Base-by-base conservation (phyloP, 2,888 invertebrate genomes). In the Dasysyrphus albostriatus region DNA sequence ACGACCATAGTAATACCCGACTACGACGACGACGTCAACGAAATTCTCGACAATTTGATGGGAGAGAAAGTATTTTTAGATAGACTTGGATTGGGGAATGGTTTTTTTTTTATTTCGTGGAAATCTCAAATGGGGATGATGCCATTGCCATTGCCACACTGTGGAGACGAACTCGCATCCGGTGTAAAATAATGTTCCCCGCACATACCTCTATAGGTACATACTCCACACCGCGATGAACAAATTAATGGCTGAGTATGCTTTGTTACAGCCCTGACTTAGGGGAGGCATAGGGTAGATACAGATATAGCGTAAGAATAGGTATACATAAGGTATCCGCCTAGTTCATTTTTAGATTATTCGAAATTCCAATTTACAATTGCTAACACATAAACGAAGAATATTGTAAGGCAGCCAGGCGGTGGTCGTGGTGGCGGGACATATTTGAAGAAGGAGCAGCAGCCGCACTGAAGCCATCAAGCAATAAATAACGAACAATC, bases 301-400 rank as follows among this genome's bases (percentile, higher is more conserved):
- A 19, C 12, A 29, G 24, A 70, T 63, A 74, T 37, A 70, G 32
- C 32, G 7, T n/a, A n/a, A n/a, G n/a, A 2, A 24, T 19, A 16
- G n/a, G 16, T 42, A 3, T 61, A 42, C 19, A 61, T 42, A 14
- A 84, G 84, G 81, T 74, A 78, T 67, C 63, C 82, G 78, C 72
- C 87, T 75, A 12, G 44, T 82, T 65, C 83, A 42, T 87, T 87
- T 87, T 65, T 87, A 87, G 83, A 83, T 75, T 83, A 72, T 87
- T 74, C 37, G 49, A 69, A 78, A 82, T 77, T 82, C 65, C 70
- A 78, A 67, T 56, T 87, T 61, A 79, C 83, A 83, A 79, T 87
- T 83, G 78, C 83, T 75, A 78, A 75, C 87, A 81, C 67, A 77
- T 85, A 77, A 77, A 74, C 76, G 61, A 61, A 76, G 75, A 78